These are phyloP conservation scores for Tragelaphus imberbis DNA, from an alignment of 2,113 vertebrate genomes.

Conservation along the genomic window DNA sequence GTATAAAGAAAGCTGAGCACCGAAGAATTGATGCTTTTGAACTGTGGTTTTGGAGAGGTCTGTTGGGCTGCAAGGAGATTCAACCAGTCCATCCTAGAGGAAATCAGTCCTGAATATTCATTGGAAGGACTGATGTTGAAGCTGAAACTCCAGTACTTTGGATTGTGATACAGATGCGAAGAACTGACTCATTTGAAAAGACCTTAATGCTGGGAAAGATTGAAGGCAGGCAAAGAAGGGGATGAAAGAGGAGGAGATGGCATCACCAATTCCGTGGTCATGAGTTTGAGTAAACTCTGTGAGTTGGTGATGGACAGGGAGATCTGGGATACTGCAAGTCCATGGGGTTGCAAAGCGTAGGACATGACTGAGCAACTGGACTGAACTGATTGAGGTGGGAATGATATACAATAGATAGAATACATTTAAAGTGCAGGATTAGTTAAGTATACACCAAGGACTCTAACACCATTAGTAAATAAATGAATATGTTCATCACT, in stretches of 20 bases:
- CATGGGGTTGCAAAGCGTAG: background rate
- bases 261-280: background rate
- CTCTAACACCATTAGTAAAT: background rate
- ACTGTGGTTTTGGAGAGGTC: background rate
- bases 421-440: background rate
- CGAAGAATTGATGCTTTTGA: background rate
- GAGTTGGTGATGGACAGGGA: background rate
- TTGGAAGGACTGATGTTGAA: background rate
- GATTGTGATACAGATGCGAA: background rate
- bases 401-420: background rate
- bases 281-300: fast-evolving
- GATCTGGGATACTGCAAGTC: background rate
- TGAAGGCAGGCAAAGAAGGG: background rate
- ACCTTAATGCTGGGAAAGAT: background rate
- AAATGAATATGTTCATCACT: background rate
- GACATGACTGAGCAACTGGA: background rate
- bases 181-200: background rate
- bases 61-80: background rate
- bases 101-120: background rate
- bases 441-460: background rate
- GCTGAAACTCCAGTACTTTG: background rate
- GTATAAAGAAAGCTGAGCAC: background rate
- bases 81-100: background rate
- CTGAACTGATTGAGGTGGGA: background rate
- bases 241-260: background rate